These are phyloP conservation scores for Apantesis nais DNA, from an alignment of 2,888 invertebrate genomes.

Conservation along the genomic window DNA sequence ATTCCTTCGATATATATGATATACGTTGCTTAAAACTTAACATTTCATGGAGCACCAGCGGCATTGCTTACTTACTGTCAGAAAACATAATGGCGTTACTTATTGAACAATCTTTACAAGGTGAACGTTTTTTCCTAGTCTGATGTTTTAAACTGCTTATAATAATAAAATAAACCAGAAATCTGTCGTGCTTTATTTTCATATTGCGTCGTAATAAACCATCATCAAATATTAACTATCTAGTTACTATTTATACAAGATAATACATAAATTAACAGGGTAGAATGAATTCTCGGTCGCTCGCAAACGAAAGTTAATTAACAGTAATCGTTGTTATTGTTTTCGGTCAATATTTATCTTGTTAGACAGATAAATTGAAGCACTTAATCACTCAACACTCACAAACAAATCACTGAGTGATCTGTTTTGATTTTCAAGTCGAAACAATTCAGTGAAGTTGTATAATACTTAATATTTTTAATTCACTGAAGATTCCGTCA, in stretches of 20 bases:
- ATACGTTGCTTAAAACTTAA: too few relatives aligned
- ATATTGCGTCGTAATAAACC: background rate
- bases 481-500: conserved; percentile 32
- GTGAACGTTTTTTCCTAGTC: background rate
- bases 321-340: conserved; percentile 47
- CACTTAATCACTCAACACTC: conserved; percentile 33
- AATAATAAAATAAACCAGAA: background rate
- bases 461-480: conserved; percentile 19
- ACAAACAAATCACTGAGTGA: too few relatives aligned
- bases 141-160: background rate
- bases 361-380: conserved; percentile 46
- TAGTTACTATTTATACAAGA: background rate
- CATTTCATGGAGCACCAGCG: background rate
- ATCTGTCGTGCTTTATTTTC: background rate
- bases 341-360: conserved; percentile 46
- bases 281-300: conserved; percentile 9
- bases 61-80: background rate
- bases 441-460: conserved; percentile 32
- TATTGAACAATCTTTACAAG: background rate
- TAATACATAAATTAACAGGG: background rate
- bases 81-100: background rate
- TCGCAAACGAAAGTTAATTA: conserved; percentile 45
- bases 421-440: conserved; percentile 41
- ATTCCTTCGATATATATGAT: too few relatives aligned
- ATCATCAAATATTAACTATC: background rate